These are phyloP conservation scores for Theristicus caerulescens DNA, from an alignment of 2,113 vertebrate species.

Conservation along the genomic window DNA sequence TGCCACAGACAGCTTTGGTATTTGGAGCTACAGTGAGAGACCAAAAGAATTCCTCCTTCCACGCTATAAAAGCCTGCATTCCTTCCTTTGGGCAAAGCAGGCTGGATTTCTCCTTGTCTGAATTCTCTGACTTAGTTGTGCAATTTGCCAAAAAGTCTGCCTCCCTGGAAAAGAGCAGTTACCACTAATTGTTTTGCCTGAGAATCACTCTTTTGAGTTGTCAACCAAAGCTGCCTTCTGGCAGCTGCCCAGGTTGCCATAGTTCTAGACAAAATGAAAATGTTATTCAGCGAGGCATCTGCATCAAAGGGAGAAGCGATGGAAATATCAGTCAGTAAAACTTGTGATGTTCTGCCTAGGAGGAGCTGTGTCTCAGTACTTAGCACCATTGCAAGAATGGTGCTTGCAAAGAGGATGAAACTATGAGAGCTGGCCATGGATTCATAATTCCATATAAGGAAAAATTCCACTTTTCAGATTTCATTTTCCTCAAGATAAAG, in stretches of 20 bases:
- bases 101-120: constrained; percentile 34
- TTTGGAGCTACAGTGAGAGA: constrained; percentile 4
- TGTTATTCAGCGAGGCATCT: constrained; percentile 19
- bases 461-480: constrained; percentile 34
- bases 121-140: constrained; percentile 26
- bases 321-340: constrained; percentile 55
- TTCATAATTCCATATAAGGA: constrained; percentile 27
- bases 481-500: background rate
- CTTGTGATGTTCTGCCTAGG: constrained; percentile 9
- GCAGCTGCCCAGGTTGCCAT: constrained; percentile 58
- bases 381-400: background rate
- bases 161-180: constrained; percentile 54
- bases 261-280: constrained; percentile 61
- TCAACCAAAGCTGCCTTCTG: constrained; percentile 59
- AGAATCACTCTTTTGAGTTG: constrained; percentile 40
- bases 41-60: constrained; percentile 26
- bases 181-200: constrained; percentile 59
- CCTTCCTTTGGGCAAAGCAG: constrained; percentile 28
- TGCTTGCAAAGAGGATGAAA: background rate
- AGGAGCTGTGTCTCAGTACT: background rate
- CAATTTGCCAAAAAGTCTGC: constrained; percentile 52
- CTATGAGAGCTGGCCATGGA: background rate
- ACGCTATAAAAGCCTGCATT: constrained; percentile 44
- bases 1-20: constrained; percentile 2
- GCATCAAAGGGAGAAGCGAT: background rate